Conservation (phyloP, 2,797 vertebrate species). For the Myripristis murdjan region DNA sequence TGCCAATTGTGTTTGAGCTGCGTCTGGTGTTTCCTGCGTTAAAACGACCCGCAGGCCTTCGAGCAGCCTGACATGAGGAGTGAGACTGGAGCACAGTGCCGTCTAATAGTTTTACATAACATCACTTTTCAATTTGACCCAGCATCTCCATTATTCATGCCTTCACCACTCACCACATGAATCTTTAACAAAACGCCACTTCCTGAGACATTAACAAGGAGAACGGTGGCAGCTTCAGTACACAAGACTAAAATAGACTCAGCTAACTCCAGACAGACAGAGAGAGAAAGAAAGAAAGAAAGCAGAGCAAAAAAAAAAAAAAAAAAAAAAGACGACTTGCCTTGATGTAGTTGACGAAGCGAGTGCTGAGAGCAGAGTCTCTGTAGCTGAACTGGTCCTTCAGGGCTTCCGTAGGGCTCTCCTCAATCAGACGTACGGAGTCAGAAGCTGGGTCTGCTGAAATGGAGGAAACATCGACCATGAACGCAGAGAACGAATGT, state of each 20-base stretch:
- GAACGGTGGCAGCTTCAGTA: too few species aligned
- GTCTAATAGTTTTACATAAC: constrained; percentile 4
- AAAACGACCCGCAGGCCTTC: too few species aligned
- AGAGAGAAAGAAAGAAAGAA: background rate
- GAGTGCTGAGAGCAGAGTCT: constrained; percentile 82
- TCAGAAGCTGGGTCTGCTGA: constrained; percentile 67
- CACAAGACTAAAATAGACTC: too few species aligned
- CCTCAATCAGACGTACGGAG: constrained; percentile 72
- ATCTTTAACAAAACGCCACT: too few species aligned
- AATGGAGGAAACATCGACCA: background rate
- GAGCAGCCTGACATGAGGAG: too few species aligned
- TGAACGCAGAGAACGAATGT: constrained; percentile 3
- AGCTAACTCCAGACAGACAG: background rate
- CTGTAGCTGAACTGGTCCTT: constrained; percentile 82
- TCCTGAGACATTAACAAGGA: too few species aligned
- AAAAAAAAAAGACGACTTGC: too few species aligned
- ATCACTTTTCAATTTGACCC: background rate
- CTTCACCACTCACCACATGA: background rate
- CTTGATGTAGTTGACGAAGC: constrained; percentile 92
- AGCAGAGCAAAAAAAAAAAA: accelerated
- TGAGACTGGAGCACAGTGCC: background rate
- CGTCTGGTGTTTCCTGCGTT: too few species aligned
- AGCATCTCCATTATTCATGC: constrained; percentile 11
- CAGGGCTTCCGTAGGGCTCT: constrained; percentile 84
- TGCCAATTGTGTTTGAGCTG: too few species aligned